Evolutionary conservation across 2,888 invertebrate genomes (phyloP).

Genomic region (Apamea sordens): DNA sequence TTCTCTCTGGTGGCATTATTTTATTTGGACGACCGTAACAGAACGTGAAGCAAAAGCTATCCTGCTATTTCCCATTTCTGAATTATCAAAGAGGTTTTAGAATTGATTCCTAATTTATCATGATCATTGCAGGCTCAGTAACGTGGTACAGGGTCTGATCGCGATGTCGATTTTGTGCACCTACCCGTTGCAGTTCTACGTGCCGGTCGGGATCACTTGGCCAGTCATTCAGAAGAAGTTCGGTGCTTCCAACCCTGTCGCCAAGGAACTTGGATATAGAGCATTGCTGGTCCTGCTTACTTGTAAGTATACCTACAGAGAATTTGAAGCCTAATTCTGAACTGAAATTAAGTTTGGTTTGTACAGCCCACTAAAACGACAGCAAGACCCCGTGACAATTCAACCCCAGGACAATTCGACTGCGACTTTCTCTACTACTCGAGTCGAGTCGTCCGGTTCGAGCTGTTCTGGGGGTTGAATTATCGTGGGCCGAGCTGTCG

Average conservation of each 20-base stretch:
- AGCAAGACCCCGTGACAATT: neutral
- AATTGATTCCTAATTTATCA: neutral
- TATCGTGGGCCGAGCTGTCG: neutral
- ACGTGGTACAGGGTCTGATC: constrained; percentile 95
- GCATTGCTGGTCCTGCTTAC: constrained; percentile 94
- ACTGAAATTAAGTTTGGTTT: neutral
- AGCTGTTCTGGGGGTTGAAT: neutral
- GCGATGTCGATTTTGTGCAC: constrained; percentile 96
- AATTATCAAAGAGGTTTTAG: neutral
- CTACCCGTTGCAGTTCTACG: constrained; percentile 98
- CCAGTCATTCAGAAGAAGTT: constrained; percentile 91
- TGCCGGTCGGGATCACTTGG: constrained; percentile 97
- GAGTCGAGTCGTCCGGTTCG: no score
- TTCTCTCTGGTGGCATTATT: neutral
- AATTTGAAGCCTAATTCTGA: neutral
- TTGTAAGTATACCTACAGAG: constrained; percentile 91
- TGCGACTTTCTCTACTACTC: neutral
- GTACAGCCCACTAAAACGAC: neutral
- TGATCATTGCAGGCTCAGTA: constrained; percentile 92
- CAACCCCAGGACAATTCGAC: neutral
- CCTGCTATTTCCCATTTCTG: neutral
- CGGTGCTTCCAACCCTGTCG: constrained; percentile 89
- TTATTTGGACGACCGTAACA: neutral
- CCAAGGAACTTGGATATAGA: constrained; percentile 93
- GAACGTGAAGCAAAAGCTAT: neutral